Percentiles rank a stretch among this genome's conserved stretches.
phyloP scores from a whole-genome alignment of 2,888 invertebrate genomes.

The Xiphydria camelus region DNA sequence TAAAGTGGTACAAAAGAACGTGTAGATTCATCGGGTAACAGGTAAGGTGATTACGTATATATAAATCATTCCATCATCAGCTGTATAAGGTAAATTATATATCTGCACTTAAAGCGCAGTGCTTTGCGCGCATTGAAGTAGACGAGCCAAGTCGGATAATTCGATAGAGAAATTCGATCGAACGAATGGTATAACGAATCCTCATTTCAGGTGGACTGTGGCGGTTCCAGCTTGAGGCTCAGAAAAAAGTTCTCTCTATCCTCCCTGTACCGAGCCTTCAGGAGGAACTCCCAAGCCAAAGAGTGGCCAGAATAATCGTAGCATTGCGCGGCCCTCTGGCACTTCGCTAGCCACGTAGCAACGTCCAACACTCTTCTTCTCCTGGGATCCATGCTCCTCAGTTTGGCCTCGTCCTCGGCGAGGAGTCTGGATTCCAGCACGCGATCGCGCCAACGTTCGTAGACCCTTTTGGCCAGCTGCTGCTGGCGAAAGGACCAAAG shows the following conservation, averaged over 20 bases:
- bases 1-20: too few relatives aligned
- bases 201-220: slow-evolving; percentile 3
- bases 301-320: slow-evolving; percentile 57
- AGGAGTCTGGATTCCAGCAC: slow-evolving; percentile 23
- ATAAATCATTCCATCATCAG: too few relatives aligned
- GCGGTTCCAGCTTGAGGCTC: slow-evolving; percentile 53
- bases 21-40: too few relatives aligned
- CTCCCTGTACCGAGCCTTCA: slow-evolving; percentile 61
- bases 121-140: too few relatives aligned
- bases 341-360: slow-evolving; percentile 50
- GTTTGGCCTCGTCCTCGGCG: slow-evolving; percentile 18
- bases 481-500: slow-evolving; percentile 24
- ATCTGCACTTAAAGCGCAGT: too few relatives aligned
- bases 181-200: too few relatives aligned
- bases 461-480: slow-evolving; percentile 30
- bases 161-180: too few relatives aligned
- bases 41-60: too few relatives aligned
- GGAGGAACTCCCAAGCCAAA: slow-evolving; percentile 58
- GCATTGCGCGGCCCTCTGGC: slow-evolving; percentile 56
- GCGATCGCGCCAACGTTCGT: slow-evolving; percentile 32
- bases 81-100: too few relatives aligned
- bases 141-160: too few relatives aligned
- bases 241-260: slow-evolving; percentile 60
- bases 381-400: slow-evolving; percentile 40
- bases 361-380: slow-evolving; percentile 47